Conservation (phyloP, 1,140 invertebrate species). For the Thalassaphorura encarpata region DNA sequence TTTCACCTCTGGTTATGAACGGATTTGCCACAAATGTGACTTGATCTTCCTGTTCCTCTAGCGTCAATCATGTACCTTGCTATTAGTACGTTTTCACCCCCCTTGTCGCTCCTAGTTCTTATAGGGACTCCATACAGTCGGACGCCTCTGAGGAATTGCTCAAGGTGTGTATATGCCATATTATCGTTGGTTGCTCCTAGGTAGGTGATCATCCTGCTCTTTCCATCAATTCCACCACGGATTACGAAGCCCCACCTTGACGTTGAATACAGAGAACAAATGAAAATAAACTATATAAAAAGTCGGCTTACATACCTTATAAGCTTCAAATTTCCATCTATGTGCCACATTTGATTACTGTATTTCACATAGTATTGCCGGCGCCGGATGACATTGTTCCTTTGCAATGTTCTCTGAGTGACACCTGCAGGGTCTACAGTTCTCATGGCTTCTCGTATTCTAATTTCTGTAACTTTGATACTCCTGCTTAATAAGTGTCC, state of each 20-base stretch:
- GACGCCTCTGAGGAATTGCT: neutral
- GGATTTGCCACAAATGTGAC: conserved; percentile 17
- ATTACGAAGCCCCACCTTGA: conserved; percentile 11
- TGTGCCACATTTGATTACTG: conserved; percentile 18
- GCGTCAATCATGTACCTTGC: conserved; percentile 14
- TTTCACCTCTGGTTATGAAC: conserved; percentile 23
- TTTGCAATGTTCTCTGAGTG: neutral
- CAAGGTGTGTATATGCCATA: conserved; percentile 2
- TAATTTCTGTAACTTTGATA: neutral
- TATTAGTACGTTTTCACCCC: conserved; percentile 17
- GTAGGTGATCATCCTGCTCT: neutral
- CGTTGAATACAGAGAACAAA: neutral
- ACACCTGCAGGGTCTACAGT: conserved; percentile 8
- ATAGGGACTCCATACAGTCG: neutral
- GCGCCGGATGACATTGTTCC: conserved; percentile 13
- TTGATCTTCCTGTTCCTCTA: neutral
- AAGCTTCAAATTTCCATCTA: conserved; percentile 16
- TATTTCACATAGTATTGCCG: conserved; percentile 12
- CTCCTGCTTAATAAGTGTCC: neutral
- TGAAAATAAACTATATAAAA: neutral
- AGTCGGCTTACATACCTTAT: conserved; percentile 4
- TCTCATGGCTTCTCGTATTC: neutral
- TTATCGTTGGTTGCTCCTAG: conserved; percentile 6
- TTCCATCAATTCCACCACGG: conserved; percentile 11
- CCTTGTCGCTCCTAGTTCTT: conserved; percentile 12